phyloP scores from a whole-genome alignment of 2,797 vertebrate species.

The Danionella dracula region DNA sequence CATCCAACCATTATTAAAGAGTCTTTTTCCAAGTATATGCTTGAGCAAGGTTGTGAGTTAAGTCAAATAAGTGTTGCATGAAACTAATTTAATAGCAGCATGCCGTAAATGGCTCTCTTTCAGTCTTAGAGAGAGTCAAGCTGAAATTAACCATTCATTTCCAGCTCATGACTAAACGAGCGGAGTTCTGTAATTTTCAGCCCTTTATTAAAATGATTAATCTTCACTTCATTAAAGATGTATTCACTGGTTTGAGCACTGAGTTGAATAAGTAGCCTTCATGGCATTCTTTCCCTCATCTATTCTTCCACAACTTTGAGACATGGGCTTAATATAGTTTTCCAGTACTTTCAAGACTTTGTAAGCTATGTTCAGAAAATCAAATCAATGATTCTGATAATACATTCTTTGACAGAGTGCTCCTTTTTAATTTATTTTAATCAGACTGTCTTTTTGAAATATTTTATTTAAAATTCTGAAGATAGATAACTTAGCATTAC shows the following conservation, averaged over 20 bases:
- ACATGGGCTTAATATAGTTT: slow-evolving; percentile 29
- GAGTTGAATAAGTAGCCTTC: slow-evolving; percentile 11
- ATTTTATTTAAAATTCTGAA: too few species aligned
- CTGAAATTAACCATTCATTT: slow-evolving; percentile 16
- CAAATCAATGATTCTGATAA: slow-evolving; percentile 23
- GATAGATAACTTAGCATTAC: too few species aligned
- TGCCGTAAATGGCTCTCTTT: slow-evolving; percentile 40
- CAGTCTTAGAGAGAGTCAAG: neutral
- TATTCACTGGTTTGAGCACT: slow-evolving; percentile 20
- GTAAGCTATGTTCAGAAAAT: neutral
- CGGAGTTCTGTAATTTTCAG: slow-evolving; percentile 14
- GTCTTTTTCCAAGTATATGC: slow-evolving; percentile 16
- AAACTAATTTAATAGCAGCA: slow-evolving; percentile 51
- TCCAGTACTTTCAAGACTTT: neutral
- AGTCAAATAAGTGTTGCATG: slow-evolving; percentile 50
- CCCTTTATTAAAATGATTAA: slow-evolving; percentile 31
- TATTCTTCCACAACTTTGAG: slow-evolving; percentile 13
- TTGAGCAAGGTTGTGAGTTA: slow-evolving; percentile 58
- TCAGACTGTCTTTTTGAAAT: too few species aligned
- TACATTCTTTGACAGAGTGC: slow-evolving; percentile 41
- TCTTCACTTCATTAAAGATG: slow-evolving; percentile 31
- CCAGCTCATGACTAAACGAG: slow-evolving; percentile 15
- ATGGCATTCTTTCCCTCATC: slow-evolving; percentile 16
- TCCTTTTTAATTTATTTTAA: slow-evolving; percentile 50
- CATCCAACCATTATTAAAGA: too few species aligned